Conservation (phyloP, 1,140 invertebrate species). For the Drosophila bifasciata region DNA sequence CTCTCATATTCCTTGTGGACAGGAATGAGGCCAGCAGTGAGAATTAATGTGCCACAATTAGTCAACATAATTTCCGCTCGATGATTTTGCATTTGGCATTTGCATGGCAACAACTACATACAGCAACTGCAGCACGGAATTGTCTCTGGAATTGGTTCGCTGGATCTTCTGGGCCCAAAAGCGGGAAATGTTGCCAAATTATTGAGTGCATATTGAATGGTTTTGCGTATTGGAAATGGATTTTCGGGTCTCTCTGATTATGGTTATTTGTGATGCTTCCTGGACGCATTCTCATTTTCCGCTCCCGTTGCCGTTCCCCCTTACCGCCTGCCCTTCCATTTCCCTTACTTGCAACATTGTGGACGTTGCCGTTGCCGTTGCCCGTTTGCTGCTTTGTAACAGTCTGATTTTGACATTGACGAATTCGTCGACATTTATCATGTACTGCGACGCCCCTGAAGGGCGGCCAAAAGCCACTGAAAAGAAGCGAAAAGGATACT, state of each 20-base stretch:
- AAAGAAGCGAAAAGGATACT: slow-evolving; percentile 60
- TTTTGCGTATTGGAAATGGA: slow-evolving; percentile 42
- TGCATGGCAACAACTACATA: too few species aligned
- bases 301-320: slow-evolving; percentile 20
- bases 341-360: slow-evolving; percentile 36
- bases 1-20: slow-evolving; percentile 23
- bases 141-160: too few species aligned
- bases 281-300: slow-evolving; percentile 26
- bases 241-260: slow-evolving; percentile 21
- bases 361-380: too few species aligned
- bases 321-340: slow-evolving; percentile 16
- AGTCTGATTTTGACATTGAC: slow-evolving; percentile 82
- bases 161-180: too few species aligned
- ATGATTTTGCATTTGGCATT: slow-evolving; percentile 53
- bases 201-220: slow-evolving; percentile 42
- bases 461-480: slow-evolving; percentile 38
- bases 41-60: slow-evolving; percentile 47
- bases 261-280: slow-evolving; percentile 43
- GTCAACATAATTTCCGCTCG: slow-evolving; percentile 55
- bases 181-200: slow-evolving; percentile 26
- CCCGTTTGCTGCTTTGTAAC: slow-evolving; percentile 68
- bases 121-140: slow-evolving; percentile 26
- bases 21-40: slow-evolving; percentile 22
- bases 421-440: slow-evolving; percentile 74
- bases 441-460: slow-evolving; percentile 57